These are phyloP conservation scores for Rhabditophanes sp. DNA, from an alignment of 2,888 invertebrate species.

Conservation along the genomic window DNA sequence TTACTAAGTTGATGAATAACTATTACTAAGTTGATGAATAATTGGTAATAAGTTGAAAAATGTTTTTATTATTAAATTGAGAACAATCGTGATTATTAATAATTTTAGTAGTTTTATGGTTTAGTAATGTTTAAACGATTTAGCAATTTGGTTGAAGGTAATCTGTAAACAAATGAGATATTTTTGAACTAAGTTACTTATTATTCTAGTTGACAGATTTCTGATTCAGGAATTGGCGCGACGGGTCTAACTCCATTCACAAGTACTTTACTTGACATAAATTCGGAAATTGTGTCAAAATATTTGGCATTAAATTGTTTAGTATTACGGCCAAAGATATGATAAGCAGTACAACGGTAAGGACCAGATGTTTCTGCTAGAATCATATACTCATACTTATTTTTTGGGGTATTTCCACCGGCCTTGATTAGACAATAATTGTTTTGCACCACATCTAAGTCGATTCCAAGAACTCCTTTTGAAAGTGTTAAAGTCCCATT, in stretches of 20 bases:
- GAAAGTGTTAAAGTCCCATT: not conserved
- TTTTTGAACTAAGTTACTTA: too few species aligned
- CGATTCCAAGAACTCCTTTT: not conserved
- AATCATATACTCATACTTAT: conserved; percentile 30
- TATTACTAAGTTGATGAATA: too few species aligned
- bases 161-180: too few species aligned
- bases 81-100: too few species aligned
- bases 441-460: conserved; percentile 25
- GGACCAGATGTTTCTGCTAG: conserved; percentile 25
- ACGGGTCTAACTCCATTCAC: conserved; percentile 8
- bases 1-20: too few species aligned
- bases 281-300: conserved; percentile 32
- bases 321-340: conserved; percentile 28
- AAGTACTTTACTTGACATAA: conserved; percentile 19
- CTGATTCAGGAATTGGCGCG: conserved; percentile 20
- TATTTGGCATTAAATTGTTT: conserved; percentile 29
- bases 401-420: too few species aligned
- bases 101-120: too few species aligned
- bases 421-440: too few species aligned
- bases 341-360: conserved; percentile 17
- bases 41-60: too few species aligned
- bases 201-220: conserved; percentile 20
- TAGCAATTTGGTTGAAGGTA: too few species aligned
- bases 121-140: too few species aligned
- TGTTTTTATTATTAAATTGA: too few species aligned